A percentile compares a stretch with the other conserved stretches of the same genome.
These are phyloP conservation scores for Agriotes lineatus DNA, from an alignment of 2,888 invertebrate genomes.

Conservation along the genomic window DNA sequence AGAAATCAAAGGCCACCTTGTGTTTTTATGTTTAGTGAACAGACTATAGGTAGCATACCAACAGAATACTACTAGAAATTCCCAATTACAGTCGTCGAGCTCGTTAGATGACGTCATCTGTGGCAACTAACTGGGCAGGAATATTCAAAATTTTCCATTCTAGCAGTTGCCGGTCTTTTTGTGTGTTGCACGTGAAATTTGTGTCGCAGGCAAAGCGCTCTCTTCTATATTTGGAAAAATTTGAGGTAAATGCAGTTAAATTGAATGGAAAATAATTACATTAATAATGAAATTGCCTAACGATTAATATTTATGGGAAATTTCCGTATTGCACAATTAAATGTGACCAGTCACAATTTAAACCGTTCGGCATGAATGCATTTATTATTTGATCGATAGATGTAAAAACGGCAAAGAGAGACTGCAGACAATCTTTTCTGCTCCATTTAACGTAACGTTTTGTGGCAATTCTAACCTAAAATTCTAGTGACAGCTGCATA, in stretches of 20 bases:
- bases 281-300: no score
- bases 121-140: background rate
- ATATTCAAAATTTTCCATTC: constrained; percentile 31
- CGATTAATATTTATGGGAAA: background rate
- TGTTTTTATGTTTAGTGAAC: no score
- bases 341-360: background rate
- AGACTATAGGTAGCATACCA: no score
- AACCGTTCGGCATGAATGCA: background rate
- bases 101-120: no score
- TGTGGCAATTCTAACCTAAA: background rate
- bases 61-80: no score
- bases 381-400: constrained; percentile 12
- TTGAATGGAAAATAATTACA: no score
- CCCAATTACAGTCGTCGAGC: no score
- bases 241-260: background rate
- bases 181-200: constrained; percentile 29
- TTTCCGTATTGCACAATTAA: background rate
- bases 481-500: constrained; percentile 1
- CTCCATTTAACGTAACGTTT: constrained; percentile 5
- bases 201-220: background rate
- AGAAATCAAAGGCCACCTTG: no score
- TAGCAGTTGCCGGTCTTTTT: constrained; percentile 14
- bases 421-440: background rate
- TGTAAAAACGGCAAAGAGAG: background rate
- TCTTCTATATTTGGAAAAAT: constrained; percentile 14